These are phyloP conservation scores for Lepus europaeus DNA, from an alignment of 2,113 vertebrate genomes.

Conservation along the genomic window DNA sequence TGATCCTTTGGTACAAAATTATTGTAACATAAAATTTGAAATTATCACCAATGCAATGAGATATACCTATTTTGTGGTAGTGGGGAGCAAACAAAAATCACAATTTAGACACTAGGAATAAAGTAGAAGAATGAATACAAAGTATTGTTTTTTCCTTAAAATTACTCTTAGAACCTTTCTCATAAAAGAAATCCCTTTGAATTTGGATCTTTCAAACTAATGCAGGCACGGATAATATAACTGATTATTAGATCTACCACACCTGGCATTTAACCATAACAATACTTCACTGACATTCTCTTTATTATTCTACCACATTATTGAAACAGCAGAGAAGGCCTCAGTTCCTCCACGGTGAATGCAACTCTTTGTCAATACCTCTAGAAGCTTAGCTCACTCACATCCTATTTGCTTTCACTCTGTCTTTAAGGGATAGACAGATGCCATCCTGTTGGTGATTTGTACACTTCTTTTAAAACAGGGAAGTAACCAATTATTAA, in stretches of 20 bases:
- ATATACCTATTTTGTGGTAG: neutral
- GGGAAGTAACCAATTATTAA: neutral
- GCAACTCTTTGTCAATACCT: neutral
- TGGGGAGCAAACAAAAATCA: neutral
- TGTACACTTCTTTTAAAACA: neutral
- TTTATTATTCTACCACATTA: neutral
- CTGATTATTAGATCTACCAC: neutral
- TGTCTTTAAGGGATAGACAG: neutral
- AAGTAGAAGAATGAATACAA: neutral
- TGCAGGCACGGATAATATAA: neutral
- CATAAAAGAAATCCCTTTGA: neutral
- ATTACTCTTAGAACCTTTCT: neutral
- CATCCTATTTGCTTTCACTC: neutral
- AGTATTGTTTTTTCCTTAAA: neutral
- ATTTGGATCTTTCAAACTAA: neutral
- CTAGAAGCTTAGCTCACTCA: neutral
- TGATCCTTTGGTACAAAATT: neutral
- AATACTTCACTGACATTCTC: neutral
- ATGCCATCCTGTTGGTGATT: neutral
- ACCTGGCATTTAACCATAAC: neutral
- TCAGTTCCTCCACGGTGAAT: neutral
- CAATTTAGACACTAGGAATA: neutral
- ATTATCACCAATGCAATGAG: neutral
- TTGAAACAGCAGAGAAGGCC: neutral
- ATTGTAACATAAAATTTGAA: neutral